Evolutionary conservation across 2,113 vertebrate genomes (phyloP), one percentile per base, ranked within the genome.

Genomic region (Gulo gulo): DNA sequence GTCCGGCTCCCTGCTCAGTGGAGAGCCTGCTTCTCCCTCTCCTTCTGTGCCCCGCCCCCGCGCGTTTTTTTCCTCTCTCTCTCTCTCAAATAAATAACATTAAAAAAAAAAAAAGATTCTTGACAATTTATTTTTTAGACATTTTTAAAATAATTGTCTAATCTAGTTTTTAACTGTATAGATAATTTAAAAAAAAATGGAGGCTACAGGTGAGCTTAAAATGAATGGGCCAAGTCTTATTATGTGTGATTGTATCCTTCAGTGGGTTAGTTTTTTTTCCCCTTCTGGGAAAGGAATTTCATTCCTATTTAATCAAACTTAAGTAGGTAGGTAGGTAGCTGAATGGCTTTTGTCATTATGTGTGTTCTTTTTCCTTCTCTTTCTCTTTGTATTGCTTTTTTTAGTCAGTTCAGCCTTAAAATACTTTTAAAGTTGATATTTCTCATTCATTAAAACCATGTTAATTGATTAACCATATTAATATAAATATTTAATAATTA

Each of bases 61-160:
- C 61, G 31, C 12, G 2, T 63, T 63, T 12, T 63, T 14, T 26
- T 63, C 26, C 61, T 63, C 26, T 13, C 61, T 63, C 61, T 63
- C 2, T 61, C 39, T 42, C 26, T 63, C 61, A 63, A 63, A 31
- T 63, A 65, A 65, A 65, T 65, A 65, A 65, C 31, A 65, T 65
- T 61, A 6, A 65, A 63, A 63, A 7, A 45, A 59, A 59, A 81
- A 89, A 71, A 95, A 93, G 11, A 8, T 89, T 55, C 31, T 67
- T 67, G 63, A 34, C 29, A 16, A 7, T 67, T 67, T 39, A 16
- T 36, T 71, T 95, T 92, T 88, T 91, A 83, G n/a, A 31, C 42
- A 92, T 84, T 90, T 65, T 92, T 15, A 88, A 88, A 95, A 79
- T 88, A 61, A 92, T 78, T 92, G 12, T 69, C 11, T 42, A 65